These are phyloP conservation scores for Slavum lentiscoides DNA, from an alignment of 2,888 invertebrate species.

Conservation along the genomic window DNA sequence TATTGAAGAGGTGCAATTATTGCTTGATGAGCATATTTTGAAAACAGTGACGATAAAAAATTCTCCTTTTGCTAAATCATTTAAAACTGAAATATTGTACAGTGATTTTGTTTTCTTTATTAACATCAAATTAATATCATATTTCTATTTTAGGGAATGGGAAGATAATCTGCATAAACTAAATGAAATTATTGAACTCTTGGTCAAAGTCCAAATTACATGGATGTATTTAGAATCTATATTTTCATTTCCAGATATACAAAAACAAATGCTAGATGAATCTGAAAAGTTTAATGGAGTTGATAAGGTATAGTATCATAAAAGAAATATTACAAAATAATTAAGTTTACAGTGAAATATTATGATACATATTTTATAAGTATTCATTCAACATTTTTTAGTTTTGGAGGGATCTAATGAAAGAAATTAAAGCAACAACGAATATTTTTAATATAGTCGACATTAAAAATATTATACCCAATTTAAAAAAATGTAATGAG, in stretches of 20 bases:
- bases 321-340: too few relatives aligned
- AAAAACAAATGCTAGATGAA: slow-evolving; percentile 96
- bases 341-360: too few relatives aligned
- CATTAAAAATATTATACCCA: slow-evolving; percentile 82
- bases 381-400: slow-evolving; percentile 57
- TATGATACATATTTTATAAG: too few relatives aligned
- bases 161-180: slow-evolving; percentile 80
- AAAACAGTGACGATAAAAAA: slow-evolving; percentile 98
- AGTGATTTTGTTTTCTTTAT: slow-evolving; percentile 56
- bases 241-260: slow-evolving; percentile 95
- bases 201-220: slow-evolving; percentile 91
- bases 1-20: slow-evolving; percentile 89
- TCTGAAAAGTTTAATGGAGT: slow-evolving; percentile 88
- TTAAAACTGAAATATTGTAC: slow-evolving; percentile 80
- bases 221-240: slow-evolving; percentile 98
- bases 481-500: slow-evolving; percentile 73
- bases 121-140: not conserved
- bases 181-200: slow-evolving; percentile 93
- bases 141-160: slow-evolving; percentile 72
- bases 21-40: slow-evolving; percentile 92
- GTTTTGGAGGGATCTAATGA: slow-evolving; percentile 96
- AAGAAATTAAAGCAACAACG: slow-evolving; percentile 73
- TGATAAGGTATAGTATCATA: slow-evolving; percentile 69
- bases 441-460: slow-evolving; percentile 81
- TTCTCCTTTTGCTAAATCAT: slow-evolving; percentile 94